Evolutionary conservation across 2,113 vertebrate genomes (phyloP).

Genomic region (Pelmatolapia mariae): DNA sequence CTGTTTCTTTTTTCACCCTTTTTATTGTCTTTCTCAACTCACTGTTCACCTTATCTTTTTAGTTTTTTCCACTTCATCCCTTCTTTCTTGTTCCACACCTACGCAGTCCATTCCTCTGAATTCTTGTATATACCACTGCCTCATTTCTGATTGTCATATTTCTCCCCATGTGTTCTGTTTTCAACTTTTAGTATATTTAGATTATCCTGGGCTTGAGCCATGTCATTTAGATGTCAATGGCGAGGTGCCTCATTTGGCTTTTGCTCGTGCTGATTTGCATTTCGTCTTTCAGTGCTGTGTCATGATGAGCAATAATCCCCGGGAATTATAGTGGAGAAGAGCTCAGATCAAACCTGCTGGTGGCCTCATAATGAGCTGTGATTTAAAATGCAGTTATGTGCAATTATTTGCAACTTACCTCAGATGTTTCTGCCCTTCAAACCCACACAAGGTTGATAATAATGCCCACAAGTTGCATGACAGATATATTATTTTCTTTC

Average conservation of each 20-base stretch:
- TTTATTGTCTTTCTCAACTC: neutral
- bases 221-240: neutral
- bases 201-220: neutral
- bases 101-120: neutral
- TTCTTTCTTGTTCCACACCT: neutral
- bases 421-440: conserved; percentile 6
- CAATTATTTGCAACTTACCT: conserved; percentile 38
- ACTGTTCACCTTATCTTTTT: neutral
- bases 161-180: neutral
- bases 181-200: neutral
- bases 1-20: neutral
- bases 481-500: neutral
- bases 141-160: neutral
- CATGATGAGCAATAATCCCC: conserved; percentile 38
- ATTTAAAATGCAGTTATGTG: conserved; percentile 49
- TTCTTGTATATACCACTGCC: neutral
- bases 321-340: conserved; percentile 41
- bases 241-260: neutral
- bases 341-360: conserved; percentile 30
- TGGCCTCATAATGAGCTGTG: conserved; percentile 36
- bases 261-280: conserved; percentile 33
- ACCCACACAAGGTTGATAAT: neutral
- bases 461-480: neutral
- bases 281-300: conserved; percentile 16
- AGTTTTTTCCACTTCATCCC: neutral